These are phyloP conservation scores for Pandemis corylana DNA, from an alignment of 2,888 invertebrate species.

Conservation along the genomic window DNA sequence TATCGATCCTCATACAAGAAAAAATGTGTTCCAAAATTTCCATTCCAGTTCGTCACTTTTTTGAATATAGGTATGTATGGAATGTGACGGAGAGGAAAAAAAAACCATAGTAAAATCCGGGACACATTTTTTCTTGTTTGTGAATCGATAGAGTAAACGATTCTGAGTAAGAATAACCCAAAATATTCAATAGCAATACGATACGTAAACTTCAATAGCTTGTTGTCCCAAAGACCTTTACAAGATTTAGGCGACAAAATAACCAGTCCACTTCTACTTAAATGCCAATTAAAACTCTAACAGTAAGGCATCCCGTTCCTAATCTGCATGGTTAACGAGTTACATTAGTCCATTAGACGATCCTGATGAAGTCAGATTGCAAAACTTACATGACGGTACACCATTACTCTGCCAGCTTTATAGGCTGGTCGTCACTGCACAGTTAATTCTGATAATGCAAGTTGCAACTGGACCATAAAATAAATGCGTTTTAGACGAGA, in stretches of 20 bases:
- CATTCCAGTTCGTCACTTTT: no score
- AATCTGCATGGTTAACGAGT: conserved; percentile 38
- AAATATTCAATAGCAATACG: no score
- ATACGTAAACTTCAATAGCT: no score
- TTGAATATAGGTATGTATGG: no score
- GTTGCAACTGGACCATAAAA: conserved; percentile 35
- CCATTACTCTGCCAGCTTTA: conserved; percentile 39
- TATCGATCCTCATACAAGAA: no score
- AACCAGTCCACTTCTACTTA: neutral
- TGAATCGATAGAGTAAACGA: no score
- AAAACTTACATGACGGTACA: conserved; percentile 33
- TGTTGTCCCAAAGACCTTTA: no score
- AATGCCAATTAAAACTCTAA: conserved; percentile 28
- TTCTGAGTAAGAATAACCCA: no score
- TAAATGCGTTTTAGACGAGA: conserved; percentile 39
- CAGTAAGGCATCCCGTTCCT: conserved; percentile 31
- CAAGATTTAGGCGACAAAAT: neutral
- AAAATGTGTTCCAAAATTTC: no score
- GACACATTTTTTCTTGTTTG: no score
- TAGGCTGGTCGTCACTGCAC: conserved; percentile 31
- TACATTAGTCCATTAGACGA: conserved; percentile 26
- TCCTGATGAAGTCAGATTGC: conserved; percentile 30
- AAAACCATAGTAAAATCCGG: no score
- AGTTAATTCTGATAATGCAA: conserved; percentile 22
- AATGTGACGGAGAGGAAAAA: no score